A percentile compares a stretch with the other conserved stretches of the same genome.
Evolutionary conservation across 2,797 vertebrate genomes (phyloP).

Genomic region (Etheostoma nigrum): DNA sequence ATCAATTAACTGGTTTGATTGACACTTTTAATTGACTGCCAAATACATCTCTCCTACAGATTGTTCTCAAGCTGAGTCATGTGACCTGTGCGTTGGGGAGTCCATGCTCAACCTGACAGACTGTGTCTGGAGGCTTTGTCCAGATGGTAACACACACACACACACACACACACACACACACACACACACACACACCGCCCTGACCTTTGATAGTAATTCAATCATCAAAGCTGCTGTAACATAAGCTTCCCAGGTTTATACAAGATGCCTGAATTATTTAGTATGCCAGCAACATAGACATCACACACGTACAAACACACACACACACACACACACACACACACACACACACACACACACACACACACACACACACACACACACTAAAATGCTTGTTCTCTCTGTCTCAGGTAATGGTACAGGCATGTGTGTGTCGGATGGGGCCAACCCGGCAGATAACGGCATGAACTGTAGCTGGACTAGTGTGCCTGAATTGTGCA

Average conservation of each 20-base stretch:
- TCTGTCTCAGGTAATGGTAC: conserved; percentile 68
- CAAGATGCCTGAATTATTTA: conserved; percentile 84
- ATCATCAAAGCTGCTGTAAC: conserved; percentile 79
- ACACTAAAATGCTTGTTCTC: conserved; percentile 10
- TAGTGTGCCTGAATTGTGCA: conserved; percentile 70
- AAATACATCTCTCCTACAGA: conserved; percentile 54
- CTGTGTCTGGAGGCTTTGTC: conserved; percentile 86
- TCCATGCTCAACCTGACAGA: conserved; percentile 83
- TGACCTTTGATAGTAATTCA: conserved; percentile 79
- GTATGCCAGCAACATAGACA: conserved; percentile 48
- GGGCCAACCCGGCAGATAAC: conserved; percentile 38
- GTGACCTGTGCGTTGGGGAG: conserved; percentile 83
- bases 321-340: conserved; percentile 33
- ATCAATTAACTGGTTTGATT: conserved; percentile 32
- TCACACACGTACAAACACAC: background rate
- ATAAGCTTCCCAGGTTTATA: conserved; percentile 70
- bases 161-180: conserved; percentile 26
- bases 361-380: conserved; percentile 21
- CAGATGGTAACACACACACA: conserved; percentile 72
- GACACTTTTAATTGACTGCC: conserved; percentile 40
- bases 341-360: conserved; percentile 29
- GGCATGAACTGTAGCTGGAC: conserved; percentile 77
- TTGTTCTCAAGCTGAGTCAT: conserved; percentile 83
- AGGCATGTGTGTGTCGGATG: conserved; percentile 68
- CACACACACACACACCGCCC: conserved; percentile 31